Conservation (phyloP, 2,797 vertebrate species). For the Pelodytes ibericus region DNA sequence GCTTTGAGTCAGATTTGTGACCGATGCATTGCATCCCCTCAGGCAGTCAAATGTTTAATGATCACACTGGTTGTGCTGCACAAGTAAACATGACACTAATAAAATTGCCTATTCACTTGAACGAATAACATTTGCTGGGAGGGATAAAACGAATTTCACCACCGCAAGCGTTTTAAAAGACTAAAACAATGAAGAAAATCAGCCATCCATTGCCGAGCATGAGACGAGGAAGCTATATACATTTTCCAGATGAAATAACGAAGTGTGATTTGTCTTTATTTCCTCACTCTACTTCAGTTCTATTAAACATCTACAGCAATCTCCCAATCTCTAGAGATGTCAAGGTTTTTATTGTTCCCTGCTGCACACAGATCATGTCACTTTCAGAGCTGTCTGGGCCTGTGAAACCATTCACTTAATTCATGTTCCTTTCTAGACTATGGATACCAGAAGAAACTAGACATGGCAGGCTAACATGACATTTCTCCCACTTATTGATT, state of each 20-base stretch:
- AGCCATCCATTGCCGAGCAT: constrained; percentile 46
- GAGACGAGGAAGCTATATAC: constrained; percentile 45
- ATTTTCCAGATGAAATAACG: constrained; percentile 52
- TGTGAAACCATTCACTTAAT: constrained; percentile 52
- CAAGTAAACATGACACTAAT: constrained; percentile 25
- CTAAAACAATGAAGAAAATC: background rate
- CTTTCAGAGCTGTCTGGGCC: constrained; percentile 57
- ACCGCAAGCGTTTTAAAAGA: constrained; percentile 5
- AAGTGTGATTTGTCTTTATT: constrained; percentile 52
- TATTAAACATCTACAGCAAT: constrained; percentile 50
- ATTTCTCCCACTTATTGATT: constrained; percentile 55
- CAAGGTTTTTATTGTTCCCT: constrained; percentile 37
- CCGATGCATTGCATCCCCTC: background rate
- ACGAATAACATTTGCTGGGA: constrained; percentile 32
- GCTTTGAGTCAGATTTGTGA: background rate
- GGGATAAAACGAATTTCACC: constrained; percentile 37
- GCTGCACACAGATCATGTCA: constrained; percentile 53
- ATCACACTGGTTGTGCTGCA: constrained; percentile 15
- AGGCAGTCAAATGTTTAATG: constrained; percentile 1
- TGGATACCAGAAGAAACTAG: constrained; percentile 57
- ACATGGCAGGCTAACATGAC: constrained; percentile 56
- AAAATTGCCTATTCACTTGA: constrained; percentile 37
- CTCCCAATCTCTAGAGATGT: constrained; percentile 54
- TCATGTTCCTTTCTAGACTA: constrained; percentile 42
- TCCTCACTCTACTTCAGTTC: constrained; percentile 38